A percentile compares a stretch with the other conserved stretches of the same genome.
These are phyloP conservation scores for Diachrysia chrysitis DNA, from an alignment of 2,888 invertebrate species.

Conservation along the genomic window DNA sequence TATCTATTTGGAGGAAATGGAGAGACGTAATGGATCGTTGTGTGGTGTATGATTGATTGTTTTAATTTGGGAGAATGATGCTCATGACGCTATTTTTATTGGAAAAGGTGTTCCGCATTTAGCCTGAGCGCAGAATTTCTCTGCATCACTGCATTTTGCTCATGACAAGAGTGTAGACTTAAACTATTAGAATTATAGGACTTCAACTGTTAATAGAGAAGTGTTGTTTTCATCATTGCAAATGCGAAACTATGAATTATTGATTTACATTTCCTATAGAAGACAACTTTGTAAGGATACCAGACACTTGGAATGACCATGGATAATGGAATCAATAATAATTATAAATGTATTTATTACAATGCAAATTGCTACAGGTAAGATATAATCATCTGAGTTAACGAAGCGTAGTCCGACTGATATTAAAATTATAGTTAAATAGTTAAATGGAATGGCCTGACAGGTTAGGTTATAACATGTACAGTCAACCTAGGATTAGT, in stretches of 20 bases:
- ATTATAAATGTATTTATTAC: slow-evolving; percentile 45
- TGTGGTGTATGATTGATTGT: slow-evolving; percentile 35
- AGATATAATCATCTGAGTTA: slow-evolving; percentile 39
- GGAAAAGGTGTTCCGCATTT: too few relatives aligned
- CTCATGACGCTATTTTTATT: background rate
- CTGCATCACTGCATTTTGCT: too few relatives aligned
- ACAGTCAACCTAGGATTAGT: background rate
- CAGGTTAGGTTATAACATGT: slow-evolving; percentile 18
- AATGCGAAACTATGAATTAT: background rate
- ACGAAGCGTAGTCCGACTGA: slow-evolving; percentile 42
- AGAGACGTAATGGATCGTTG: slow-evolving; percentile 29
- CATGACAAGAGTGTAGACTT: too few relatives aligned
- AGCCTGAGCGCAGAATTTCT: too few relatives aligned
- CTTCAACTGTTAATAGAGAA: too few relatives aligned
- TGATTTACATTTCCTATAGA: background rate
- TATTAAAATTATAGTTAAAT: slow-evolving; percentile 29
- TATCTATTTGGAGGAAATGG: slow-evolving; percentile 35
- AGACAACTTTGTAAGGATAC: background rate
- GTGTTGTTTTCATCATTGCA: too few relatives aligned
- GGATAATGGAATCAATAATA: slow-evolving; percentile 36
- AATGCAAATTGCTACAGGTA: slow-evolving; percentile 42
- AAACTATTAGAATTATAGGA: background rate
- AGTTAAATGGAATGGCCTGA: slow-evolving; percentile 30
- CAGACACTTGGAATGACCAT: slow-evolving; percentile 6
- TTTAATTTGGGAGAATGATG: slow-evolving; percentile 28